Conservation (phyloP, 1,140 invertebrate species). For the Hydropsyche tenuis region DNA sequence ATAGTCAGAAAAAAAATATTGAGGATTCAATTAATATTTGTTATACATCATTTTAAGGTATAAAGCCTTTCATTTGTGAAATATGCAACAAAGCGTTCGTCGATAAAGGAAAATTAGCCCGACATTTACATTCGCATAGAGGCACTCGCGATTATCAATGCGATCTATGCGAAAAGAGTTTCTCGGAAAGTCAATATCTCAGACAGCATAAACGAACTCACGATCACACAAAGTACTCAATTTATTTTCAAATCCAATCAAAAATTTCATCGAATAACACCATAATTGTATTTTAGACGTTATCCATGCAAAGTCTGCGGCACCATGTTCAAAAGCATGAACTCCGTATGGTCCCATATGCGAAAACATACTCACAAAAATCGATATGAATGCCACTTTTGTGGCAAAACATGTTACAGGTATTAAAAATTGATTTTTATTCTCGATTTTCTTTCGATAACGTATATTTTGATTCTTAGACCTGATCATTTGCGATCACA, state of each 20-base stretch:
- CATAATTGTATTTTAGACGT: slow-evolving; percentile 40
- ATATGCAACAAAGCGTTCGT: slow-evolving; percentile 49
- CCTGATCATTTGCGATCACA: slow-evolving; percentile 47
- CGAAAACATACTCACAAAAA: slow-evolving; percentile 48
- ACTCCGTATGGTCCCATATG: slow-evolving; percentile 50
- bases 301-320: slow-evolving; percentile 48
- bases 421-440: background rate
- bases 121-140: slow-evolving; percentile 46
- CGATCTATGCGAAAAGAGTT: slow-evolving; percentile 47
- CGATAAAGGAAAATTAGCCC: slow-evolving; percentile 47
- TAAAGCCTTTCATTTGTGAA: slow-evolving; percentile 48
- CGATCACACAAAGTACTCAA: slow-evolving; percentile 44
- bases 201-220: slow-evolving; percentile 48
- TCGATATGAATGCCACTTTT: slow-evolving; percentile 50
- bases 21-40: background rate
- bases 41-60: slow-evolving; percentile 25
- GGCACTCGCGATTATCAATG: slow-evolving; percentile 46
- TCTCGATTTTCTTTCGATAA: slow-evolving; percentile 1
- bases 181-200: slow-evolving; percentile 48
- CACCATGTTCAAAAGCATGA: slow-evolving; percentile 49
- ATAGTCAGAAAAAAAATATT: background rate
- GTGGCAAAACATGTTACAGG: slow-evolving; percentile 49
- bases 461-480: slow-evolving; percentile 29
- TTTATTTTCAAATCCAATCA: too few species aligned
- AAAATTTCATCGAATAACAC: too few species aligned